These are phyloP conservation scores for Platypus cylindrus DNA, from an alignment of 2,888 invertebrate genomes.

Conservation along the genomic window DNA sequence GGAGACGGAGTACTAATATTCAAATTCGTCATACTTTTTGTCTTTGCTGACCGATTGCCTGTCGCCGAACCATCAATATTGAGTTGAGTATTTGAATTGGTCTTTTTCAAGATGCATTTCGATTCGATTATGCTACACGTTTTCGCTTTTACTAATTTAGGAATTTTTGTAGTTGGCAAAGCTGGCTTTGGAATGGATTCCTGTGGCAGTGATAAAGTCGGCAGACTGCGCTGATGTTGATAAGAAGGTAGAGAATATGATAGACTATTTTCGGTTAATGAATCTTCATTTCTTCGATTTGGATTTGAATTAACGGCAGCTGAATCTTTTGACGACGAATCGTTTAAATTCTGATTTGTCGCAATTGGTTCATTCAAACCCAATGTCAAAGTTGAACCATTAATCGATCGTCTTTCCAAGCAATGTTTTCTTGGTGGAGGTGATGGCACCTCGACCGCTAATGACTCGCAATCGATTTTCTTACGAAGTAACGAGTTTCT, in stretches of 20 bases:
- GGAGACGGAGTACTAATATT: conserved; percentile 10
- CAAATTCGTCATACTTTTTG: conserved; percentile 26
- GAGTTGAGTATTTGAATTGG: conserved; percentile 29
- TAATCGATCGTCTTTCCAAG: neutral
- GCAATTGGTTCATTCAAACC: too few species aligned
- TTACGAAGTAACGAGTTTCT: neutral
- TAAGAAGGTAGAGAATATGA: neutral
- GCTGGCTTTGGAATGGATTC: conserved; percentile 17
- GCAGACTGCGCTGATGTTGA: too few species aligned
- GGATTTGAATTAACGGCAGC: neutral
- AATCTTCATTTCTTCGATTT: neutral
- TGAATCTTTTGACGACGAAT: neutral
- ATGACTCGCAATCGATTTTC: neutral
- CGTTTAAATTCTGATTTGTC: too few species aligned
- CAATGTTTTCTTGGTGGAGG: neutral
- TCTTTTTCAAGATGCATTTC: conserved; percentile 51
- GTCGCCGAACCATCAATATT: neutral
- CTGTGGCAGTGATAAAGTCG: neutral
- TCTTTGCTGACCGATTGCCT: conserved; percentile 18
- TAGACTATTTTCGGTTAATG: neutral
- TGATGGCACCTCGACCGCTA: neutral
- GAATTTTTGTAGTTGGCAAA: conserved; percentile 28
- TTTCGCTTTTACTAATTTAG: conserved; percentile 54
- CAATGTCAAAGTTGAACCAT: neutral
- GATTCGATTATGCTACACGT: conserved; percentile 60